These are phyloP conservation scores for Heliconius himera DNA, from an alignment of 1,140 invertebrate species.

Conservation along the genomic window DNA sequence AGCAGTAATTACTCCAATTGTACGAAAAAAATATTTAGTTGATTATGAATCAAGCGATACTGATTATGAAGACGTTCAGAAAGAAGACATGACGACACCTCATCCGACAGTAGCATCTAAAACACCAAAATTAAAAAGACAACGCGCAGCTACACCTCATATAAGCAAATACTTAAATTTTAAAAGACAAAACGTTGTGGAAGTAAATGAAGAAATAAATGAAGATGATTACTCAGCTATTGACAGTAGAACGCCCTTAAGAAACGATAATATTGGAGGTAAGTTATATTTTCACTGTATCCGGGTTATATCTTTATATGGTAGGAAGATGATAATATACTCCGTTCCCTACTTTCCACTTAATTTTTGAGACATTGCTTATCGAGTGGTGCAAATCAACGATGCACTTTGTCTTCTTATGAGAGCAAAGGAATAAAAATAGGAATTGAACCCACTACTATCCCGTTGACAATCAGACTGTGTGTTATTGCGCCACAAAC, in stretches of 20 bases:
- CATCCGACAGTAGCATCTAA: constrained; percentile 54
- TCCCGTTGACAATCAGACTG: background rate
- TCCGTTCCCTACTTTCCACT: too few relatives aligned
- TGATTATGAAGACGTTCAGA: constrained; percentile 50
- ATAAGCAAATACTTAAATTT: constrained; percentile 55
- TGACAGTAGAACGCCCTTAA: constrained; percentile 47
- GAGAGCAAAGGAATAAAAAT: background rate
- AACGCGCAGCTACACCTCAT: constrained; percentile 63
- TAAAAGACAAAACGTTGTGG: constrained; percentile 55
- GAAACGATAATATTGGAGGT: constrained; percentile 51
- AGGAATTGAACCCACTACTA: background rate
- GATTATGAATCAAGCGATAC: constrained; percentile 72
- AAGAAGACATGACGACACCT: constrained; percentile 48
- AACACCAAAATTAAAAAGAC: constrained; percentile 54
- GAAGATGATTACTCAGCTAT: constrained; percentile 46
- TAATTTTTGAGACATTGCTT: background rate
- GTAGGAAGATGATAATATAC: too few relatives aligned
- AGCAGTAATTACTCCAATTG: constrained; percentile 68
- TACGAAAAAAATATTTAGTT: constrained; percentile 62
- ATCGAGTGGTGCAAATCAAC: background rate
- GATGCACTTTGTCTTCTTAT: background rate
- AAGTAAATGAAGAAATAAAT: constrained; percentile 58
- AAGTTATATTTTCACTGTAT: constrained; percentile 29
- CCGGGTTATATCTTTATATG: too few relatives aligned
- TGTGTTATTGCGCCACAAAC: background rate